phyloP scores from a whole-genome alignment of 2,888 invertebrate species.

The Galerucella pusilla region DNA sequence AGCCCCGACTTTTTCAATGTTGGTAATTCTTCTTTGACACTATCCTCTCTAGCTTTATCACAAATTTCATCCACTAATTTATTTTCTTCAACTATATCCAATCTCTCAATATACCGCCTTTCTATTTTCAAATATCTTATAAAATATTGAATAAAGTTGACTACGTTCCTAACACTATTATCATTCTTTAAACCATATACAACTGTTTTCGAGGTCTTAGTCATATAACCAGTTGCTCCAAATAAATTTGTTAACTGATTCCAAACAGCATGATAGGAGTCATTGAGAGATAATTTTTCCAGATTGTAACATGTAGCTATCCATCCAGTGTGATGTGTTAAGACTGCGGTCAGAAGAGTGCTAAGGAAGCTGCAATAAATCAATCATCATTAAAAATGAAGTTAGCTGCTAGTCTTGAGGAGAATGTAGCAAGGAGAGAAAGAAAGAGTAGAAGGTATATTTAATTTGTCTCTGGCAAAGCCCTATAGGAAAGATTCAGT shows the following conservation, averaged over 20 bases:
- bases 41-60: conserved; percentile 2
- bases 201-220: conserved; percentile 82
- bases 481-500: too few relatives aligned
- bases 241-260: conserved; percentile 88
- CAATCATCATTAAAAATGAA: neutral
- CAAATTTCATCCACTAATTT: conserved; percentile 32
- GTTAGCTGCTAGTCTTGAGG: too few relatives aligned
- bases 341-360: conserved; percentile 86
- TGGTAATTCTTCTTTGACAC: neutral
- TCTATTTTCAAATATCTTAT: conserved; percentile 62
- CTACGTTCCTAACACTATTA: conserved; percentile 76
- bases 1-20: neutral
- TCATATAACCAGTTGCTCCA: conserved; percentile 85
- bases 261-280: conserved; percentile 88
- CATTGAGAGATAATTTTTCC: conserved; percentile 56
- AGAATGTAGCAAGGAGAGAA: too few relatives aligned
- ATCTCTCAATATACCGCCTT: conserved; percentile 22
- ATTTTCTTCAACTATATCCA: conserved; percentile 28
- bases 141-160: conserved; percentile 87
- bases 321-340: conserved; percentile 93
- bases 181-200: conserved; percentile 79
- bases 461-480: too few relatives aligned
- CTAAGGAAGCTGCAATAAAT: conserved; percentile 83
- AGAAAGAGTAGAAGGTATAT: too few relatives aligned
- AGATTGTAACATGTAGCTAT: conserved; percentile 76